These are phyloP conservation scores for Thalpophila matura DNA, from an alignment of 2,888 invertebrate genomes.

Conservation along the genomic window DNA sequence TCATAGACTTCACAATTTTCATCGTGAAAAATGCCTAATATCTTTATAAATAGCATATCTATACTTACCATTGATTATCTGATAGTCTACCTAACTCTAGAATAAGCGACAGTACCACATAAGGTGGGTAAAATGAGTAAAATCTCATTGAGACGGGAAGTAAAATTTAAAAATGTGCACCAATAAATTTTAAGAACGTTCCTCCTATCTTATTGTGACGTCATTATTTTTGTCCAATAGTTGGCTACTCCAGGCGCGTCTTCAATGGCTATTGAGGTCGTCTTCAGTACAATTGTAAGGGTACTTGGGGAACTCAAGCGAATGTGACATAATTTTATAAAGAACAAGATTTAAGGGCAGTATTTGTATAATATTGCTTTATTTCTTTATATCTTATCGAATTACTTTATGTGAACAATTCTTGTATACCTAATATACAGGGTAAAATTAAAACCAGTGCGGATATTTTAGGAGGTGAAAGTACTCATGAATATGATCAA, in stretches of 20 bases:
- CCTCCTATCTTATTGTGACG: not conserved
- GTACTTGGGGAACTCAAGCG: constrained; percentile 7
- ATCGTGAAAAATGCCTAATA: too few species aligned
- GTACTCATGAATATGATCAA: too few species aligned
- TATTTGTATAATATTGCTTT: constrained; percentile 5
- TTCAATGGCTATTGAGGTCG: constrained; percentile 28
- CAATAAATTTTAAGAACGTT: not conserved
- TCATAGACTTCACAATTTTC: too few species aligned
- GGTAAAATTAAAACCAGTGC: too few species aligned
- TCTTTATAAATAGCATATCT: too few species aligned
- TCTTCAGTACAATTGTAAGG: constrained; percentile 31
- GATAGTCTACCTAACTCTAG: too few species aligned
- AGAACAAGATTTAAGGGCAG: not conserved
- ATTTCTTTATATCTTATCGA: not conserved
- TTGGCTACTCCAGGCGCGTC: constrained; percentile 27
- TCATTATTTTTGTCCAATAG: constrained; percentile 43
- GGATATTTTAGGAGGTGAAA: too few species aligned
- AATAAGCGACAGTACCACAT: too few species aligned
- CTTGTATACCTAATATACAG: too few species aligned
- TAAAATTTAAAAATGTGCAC: not conserved
- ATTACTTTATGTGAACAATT: too few species aligned
- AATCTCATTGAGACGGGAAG: not conserved
- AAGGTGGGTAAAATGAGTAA: too few species aligned
- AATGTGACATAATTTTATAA: constrained; percentile 35
- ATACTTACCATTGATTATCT: too few species aligned